Conservation (phyloP, 2,113 vertebrate genomes). For the Mystacornis crossleyi region DNA sequence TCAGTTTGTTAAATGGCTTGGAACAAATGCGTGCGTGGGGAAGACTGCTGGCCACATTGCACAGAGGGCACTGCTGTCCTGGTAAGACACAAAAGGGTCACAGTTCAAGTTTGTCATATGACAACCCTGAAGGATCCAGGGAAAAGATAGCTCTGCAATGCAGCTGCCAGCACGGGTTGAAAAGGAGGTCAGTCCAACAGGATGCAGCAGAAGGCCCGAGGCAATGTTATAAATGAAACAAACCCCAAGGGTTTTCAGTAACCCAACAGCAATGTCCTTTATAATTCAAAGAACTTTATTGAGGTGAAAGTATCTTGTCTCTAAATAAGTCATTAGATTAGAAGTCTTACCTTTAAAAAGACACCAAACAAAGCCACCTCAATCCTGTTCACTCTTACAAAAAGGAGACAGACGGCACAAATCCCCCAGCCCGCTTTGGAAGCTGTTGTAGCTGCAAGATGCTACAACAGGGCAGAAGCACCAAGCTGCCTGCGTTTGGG, state of each 20-base stretch:
- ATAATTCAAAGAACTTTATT: conserved; percentile 76
- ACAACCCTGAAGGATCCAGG: conserved; percentile 72
- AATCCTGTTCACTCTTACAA: background rate
- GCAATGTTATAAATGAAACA: conserved; percentile 89
- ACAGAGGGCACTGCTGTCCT: conserved; percentile 63
- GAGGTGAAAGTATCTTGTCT: conserved; percentile 71
- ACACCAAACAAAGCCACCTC: background rate
- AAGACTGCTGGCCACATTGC: conserved; percentile 66
- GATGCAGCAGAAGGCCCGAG: conserved; percentile 82
- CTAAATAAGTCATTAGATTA: conserved; percentile 52
- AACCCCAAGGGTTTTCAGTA: conserved; percentile 80
- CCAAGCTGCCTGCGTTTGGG: background rate
- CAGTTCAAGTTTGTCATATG: conserved; percentile 84
- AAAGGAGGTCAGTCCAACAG: conserved; percentile 94
- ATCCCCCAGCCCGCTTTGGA: background rate
- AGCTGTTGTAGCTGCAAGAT: background rate
- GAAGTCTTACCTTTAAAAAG: conserved; percentile 48
- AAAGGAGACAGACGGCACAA: background rate
- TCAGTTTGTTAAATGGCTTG: conserved; percentile 58
- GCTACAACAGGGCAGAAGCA: background rate
- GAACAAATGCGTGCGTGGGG: background rate
- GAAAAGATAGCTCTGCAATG: conserved; percentile 76
- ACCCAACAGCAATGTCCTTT: conserved; percentile 79
- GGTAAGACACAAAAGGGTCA: conserved; percentile 78
- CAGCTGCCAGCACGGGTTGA: conserved; percentile 83